Percentiles rank a stretch among this genome's conserved stretches.
Evolutionary conservation across 2,888 invertebrate species (phyloP).

Genomic region (Apamea crenata): DNA sequence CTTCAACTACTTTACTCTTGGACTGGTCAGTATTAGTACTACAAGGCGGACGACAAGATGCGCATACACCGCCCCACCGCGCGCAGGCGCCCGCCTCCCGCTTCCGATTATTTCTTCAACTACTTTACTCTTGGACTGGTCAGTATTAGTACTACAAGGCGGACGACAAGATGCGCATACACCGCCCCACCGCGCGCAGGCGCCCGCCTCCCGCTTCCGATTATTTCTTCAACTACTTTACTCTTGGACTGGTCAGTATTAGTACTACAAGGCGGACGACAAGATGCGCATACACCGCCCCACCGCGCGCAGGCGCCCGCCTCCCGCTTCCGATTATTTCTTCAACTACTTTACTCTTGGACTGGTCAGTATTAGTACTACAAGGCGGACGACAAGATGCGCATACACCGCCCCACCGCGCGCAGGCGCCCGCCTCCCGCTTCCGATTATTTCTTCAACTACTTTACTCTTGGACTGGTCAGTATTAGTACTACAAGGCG

Average conservation of each 20-base stretch:
- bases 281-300: constrained; percentile 99
- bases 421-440: constrained; percentile 94
- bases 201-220: constrained; percentile 95
- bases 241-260: constrained; percentile 23
- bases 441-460: constrained; percentile 91
- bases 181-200: constrained; percentile 95
- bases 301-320: constrained; percentile 94
- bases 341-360: constrained; percentile 27
- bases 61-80: constrained; percentile 98
- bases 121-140: constrained; percentile 28
- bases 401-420: constrained; percentile 97
- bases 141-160: constrained; percentile 92
- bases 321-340: constrained; percentile 94
- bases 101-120: constrained; percentile 92
- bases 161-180: constrained; percentile 99
- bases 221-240: constrained; percentile 79
- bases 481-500: constrained; percentile 92
- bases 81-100: constrained; percentile 93
- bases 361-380: constrained; percentile 71
- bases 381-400: constrained; percentile 99
- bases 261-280: constrained; percentile 96
- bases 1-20: constrained; percentile 24
- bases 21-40: constrained; percentile 12
- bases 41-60: constrained; percentile 99
- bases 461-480: constrained; percentile 22